Evolutionary conservation across 2,797 vertebrate species (phyloP), one percentile per base, ranked within the genome.

Genomic region (Gambusia yucatana): DNA sequence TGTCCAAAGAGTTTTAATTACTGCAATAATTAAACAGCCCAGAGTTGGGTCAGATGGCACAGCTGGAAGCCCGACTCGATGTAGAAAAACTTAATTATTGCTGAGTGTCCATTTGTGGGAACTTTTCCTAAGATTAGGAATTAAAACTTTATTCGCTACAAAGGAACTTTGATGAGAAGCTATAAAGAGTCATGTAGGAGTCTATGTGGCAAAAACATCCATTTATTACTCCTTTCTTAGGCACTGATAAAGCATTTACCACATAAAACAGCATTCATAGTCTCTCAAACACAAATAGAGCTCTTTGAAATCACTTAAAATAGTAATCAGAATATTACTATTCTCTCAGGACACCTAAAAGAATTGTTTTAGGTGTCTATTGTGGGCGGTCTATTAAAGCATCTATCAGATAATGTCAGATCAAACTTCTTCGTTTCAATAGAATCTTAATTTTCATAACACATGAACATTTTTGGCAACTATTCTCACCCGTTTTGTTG

Each of bases 1-100:
- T 77, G 70, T 85, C 84, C 80, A 83, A 87, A 71, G 67, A 71
- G 67, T 71, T 71, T 71, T 71, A 71, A 71, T 71, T 71, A 71
- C 67, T 71, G 43, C 25, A 46, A 71, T 71, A 71, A 71, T 71
- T 71, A 71, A 91, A 87, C 76, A 89, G 85, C 86, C 75, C 76
- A 88, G 79, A 63, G 76, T 79, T 72, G 79, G 73, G 77, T 20
- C 30, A 73, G 50, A 75, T 10, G 77, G 70, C 43, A 30, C 67
- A 71, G 67, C 25, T 71, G n/a, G 67, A 71, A n/a, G 6, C 25
- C 67, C 1, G 11, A 52, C 57, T 85, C 71, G 80, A 84, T 76
- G 75, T 65, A 77, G 77, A 82, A 72, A 67, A 77, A 81, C 76
- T 77, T 75, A 83, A 80, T 72, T 79, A 75, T 65, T 44, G 73